A percentile compares a stretch with the other conserved stretches of the same genome.
These are phyloP conservation scores for Remorina albescens DNA, from an alignment of 2,797 vertebrate species.

Conservation along the genomic window DNA sequence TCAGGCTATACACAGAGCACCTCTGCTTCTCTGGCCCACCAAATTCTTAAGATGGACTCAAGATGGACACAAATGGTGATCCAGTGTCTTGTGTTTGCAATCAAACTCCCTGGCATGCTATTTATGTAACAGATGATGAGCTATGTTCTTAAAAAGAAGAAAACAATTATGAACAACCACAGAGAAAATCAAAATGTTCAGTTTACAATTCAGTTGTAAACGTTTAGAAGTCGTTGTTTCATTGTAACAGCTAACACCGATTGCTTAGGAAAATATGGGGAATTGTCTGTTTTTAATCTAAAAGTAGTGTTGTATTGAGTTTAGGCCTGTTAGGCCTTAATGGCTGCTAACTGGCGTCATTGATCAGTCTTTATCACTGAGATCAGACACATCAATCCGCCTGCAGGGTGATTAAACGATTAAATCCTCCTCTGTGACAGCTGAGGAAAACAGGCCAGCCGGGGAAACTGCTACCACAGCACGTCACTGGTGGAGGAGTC, in stretches of 20 bases:
- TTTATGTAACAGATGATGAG: neutral
- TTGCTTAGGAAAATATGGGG: too few relatives aligned
- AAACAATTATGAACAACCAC: neutral
- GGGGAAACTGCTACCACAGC: neutral
- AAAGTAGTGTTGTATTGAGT: neutral
- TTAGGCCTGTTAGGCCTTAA: neutral
- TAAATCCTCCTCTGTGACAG: neutral
- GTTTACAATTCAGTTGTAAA: neutral
- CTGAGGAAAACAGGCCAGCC: conserved; percentile 19
- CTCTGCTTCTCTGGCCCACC: neutral
- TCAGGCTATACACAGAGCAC: neutral
- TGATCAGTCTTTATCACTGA: conserved; percentile 5
- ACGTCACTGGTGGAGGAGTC: conserved; percentile 30
- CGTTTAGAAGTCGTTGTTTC: neutral
- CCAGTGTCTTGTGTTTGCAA: neutral
- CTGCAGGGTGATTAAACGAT: conserved; percentile 6
- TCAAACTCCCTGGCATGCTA: neutral
- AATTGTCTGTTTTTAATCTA: too few relatives aligned
- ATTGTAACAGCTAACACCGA: too few relatives aligned
- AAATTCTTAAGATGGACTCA: neutral
- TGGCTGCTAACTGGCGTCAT: neutral
- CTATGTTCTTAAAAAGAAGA: neutral
- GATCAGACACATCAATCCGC: neutral
- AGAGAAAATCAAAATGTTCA: neutral
- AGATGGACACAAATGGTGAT: neutral